A percentile compares a stretch with the other conserved stretches of the same genome.
Conservation (phyloP, 2,113 vertebrate species). For the Bagarius yarrelli region DNA sequence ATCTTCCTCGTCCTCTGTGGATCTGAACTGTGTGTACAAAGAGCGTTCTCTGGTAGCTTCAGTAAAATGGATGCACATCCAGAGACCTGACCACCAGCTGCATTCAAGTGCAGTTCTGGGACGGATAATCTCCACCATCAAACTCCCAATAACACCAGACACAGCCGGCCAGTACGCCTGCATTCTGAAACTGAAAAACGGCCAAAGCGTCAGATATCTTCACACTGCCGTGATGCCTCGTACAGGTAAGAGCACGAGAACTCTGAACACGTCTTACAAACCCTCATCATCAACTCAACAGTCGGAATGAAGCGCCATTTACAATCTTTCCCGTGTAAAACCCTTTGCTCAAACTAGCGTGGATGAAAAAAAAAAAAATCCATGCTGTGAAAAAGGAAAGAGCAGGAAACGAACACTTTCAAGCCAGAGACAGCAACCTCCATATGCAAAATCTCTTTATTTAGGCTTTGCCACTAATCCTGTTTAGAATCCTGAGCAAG, state of each 20-base stretch:
- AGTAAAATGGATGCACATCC: slow-evolving; percentile 56
- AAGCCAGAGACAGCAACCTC: neutral
- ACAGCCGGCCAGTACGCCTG: slow-evolving; percentile 72
- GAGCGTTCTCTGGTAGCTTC: slow-evolving; percentile 53
- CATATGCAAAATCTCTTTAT: neutral
- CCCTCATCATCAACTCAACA: neutral
- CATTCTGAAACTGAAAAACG: slow-evolving; percentile 59
- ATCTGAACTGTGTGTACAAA: slow-evolving; percentile 61
- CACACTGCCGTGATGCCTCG: slow-evolving; percentile 50
- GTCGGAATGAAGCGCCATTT: too few species aligned
- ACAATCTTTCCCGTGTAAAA: neutral
- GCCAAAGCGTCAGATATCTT: slow-evolving; percentile 50
- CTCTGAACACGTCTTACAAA: neutral
- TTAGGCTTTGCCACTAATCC: slow-evolving; percentile 21
- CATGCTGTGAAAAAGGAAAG: neutral
- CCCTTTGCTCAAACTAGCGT: too few species aligned
- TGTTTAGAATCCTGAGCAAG: slow-evolving; percentile 1
- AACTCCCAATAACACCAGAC: slow-evolving; percentile 59
- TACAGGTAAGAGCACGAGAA: slow-evolving; percentile 30
- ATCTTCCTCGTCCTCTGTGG: neutral
- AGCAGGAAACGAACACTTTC: neutral
- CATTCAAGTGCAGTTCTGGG: slow-evolving; percentile 28
- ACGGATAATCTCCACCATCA: slow-evolving; percentile 46
- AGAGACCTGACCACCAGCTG: slow-evolving; percentile 52
- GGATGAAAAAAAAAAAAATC: too few species aligned